Percentiles rank a stretch among this genome's conserved stretches.
These are phyloP conservation scores for Corythornis cristatus DNA, from an alignment of 2,113 vertebrate genomes.

Conservation along the genomic window DNA sequence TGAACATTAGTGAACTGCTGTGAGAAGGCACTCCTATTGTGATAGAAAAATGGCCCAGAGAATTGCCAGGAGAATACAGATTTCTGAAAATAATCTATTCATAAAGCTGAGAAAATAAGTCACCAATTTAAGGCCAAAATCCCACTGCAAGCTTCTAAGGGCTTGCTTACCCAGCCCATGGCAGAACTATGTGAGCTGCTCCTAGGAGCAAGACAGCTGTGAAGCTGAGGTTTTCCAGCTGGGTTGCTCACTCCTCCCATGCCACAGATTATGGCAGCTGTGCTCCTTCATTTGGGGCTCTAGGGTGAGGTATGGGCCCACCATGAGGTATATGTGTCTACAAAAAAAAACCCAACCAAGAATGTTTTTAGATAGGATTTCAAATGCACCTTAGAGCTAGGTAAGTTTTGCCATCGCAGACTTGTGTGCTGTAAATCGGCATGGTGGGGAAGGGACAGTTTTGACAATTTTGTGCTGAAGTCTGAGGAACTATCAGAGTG, in stretches of 20 bases:
- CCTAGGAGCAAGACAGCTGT: neutral
- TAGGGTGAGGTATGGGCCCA: neutral
- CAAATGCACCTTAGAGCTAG: neutral
- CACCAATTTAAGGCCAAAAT: neutral
- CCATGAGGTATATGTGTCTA: neutral
- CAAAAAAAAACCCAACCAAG: neutral
- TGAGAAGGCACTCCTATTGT: neutral
- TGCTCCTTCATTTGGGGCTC: neutral
- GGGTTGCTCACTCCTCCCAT: neutral
- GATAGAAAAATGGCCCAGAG: neutral
- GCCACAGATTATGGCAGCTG: neutral
- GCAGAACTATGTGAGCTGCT: neutral
- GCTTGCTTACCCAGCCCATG: neutral
- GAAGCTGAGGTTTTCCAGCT: neutral
- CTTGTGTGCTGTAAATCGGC: neutral
- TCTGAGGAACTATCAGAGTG: neutral
- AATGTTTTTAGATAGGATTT: neutral
- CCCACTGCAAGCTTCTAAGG: neutral
- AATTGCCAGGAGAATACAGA: neutral
- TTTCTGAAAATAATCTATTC: neutral
- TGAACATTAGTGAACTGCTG: neutral
- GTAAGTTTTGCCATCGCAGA: neutral
- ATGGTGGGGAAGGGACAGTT: neutral
- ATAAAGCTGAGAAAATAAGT: neutral
- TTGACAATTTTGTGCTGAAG: neutral